Evolutionary conservation across 2,797 vertebrate species (phyloP).

Genomic region (Falco berigora): DNA sequence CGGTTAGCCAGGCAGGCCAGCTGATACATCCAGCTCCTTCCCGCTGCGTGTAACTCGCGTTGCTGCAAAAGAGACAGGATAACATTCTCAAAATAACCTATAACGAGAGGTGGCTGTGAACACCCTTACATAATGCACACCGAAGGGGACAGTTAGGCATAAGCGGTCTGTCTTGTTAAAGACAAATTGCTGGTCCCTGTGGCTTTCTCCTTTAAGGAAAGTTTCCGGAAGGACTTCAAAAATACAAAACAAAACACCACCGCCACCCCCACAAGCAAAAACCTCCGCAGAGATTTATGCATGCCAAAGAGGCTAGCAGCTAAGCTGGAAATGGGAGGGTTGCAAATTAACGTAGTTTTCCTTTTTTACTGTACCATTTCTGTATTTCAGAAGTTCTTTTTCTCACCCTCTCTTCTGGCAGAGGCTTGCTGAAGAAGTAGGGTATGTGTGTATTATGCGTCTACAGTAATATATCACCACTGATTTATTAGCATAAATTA

Average conservation of each 20-base stretch:
- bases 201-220: neutral
- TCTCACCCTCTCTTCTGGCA: neutral
- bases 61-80: neutral
- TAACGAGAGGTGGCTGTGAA: fast-evolving
- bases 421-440: neutral
- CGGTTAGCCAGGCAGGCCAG: neutral
- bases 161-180: neutral
- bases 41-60: too few relatives aligned
- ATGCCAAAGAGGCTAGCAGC: neutral
- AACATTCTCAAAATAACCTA: fast-evolving
- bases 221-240: neutral
- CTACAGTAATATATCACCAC: neutral
- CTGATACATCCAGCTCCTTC: too few relatives aligned
- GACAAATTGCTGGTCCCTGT: neutral
- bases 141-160: fast-evolving
- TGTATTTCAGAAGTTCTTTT: neutral
- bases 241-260: neutral
- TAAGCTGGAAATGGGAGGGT: neutral
- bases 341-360: neutral
- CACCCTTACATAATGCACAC: fast-evolving
- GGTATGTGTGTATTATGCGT: too few relatives aligned
- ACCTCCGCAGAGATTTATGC: fast-evolving
- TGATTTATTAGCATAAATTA: neutral
- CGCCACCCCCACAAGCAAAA: too few relatives aligned
- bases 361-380: neutral